Evolutionary conservation across 2,113 vertebrate genomes (phyloP).

Genomic region (Pseudois nayaur): DNA sequence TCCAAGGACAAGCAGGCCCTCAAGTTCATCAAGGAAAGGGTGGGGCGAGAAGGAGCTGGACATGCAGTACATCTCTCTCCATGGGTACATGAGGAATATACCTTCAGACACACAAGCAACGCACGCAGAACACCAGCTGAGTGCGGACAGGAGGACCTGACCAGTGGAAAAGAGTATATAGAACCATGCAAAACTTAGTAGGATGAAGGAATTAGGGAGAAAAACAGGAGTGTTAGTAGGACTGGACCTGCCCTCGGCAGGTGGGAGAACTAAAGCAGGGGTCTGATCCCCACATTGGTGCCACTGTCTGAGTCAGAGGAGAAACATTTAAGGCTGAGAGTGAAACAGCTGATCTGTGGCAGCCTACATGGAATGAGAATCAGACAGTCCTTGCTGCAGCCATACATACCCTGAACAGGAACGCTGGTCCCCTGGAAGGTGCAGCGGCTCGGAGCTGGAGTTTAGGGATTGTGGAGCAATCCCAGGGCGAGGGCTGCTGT

Average conservation of each 20-base stretch:
- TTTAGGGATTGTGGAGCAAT: background rate
- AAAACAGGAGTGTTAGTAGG: background rate
- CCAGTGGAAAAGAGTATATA: background rate
- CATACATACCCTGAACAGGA: background rate
- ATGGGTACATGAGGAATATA: background rate
- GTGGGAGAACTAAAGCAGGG: background rate
- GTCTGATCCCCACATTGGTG: background rate
- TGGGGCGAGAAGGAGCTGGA: fast-evolving
- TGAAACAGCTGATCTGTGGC: background rate
- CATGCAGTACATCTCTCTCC: background rate
- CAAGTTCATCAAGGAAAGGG: background rate
- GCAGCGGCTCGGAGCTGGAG: background rate
- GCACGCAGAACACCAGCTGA: background rate
- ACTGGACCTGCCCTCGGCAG: background rate
- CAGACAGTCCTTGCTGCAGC: background rate
- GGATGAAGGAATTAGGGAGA: background rate
- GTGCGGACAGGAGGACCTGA: background rate
- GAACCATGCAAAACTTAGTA: background rate
- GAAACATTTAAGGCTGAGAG: background rate
- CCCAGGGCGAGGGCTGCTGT: background rate
- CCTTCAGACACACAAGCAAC: background rate
- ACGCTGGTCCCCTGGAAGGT: background rate
- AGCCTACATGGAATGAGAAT: background rate
- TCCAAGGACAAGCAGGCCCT: background rate
- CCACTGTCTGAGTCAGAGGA: background rate